Base-by-base conservation (phyloP, 2,797 vertebrate genomes). In the Myoxocephalus aenaeus region DNA sequence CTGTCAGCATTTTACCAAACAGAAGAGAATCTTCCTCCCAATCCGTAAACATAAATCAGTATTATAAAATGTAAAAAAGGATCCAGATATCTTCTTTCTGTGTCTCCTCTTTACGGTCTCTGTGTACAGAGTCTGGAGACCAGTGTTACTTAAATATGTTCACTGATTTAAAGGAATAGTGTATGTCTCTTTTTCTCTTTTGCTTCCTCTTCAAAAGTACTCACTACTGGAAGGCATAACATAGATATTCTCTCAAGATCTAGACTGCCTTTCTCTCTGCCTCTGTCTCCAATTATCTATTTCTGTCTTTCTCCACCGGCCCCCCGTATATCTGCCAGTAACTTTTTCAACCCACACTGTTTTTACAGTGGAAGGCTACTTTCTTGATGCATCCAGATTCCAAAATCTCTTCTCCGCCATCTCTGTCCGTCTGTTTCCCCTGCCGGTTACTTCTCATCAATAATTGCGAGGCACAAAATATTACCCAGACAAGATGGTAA, bases 211-310 rank as follows among this genome's bases (percentile, higher is more conserved):
- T 89, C 84, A 81, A 73, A 91, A 84, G 76, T 57, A 53, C 81
- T 84, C 79, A 74, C 59, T 48, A 84, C 71, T 84, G 80, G 65
- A 58, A 92, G 70, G 78, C 69, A 81, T 57, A 85, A 66, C 83
- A 81, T 68, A 84, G 76, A 87, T 61, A 73, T 80, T 81, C 82
- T 89, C 84, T 86, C 86, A 84, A 88, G 91, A 85, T 71, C 66
- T 77, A 78, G 65, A 77, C 75, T 64, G 66, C 73, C 75, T 80
- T 76, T 84, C 71, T 78, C 75, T 89, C 44, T 83, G 76, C 79
- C 76, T 86, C 85, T 86, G 65, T 88, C 88, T 91, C 88, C 86
- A 90, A 87, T 90, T 89, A 90, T 92, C 90, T 92, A 92, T 92
- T 93, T 92, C 82, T 88, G 87, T 91, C 86, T 89, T 75, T 79